phyloP scores from a whole-genome alignment of 2,888 invertebrate genomes.

The Parthenolecanium corni region DNA sequence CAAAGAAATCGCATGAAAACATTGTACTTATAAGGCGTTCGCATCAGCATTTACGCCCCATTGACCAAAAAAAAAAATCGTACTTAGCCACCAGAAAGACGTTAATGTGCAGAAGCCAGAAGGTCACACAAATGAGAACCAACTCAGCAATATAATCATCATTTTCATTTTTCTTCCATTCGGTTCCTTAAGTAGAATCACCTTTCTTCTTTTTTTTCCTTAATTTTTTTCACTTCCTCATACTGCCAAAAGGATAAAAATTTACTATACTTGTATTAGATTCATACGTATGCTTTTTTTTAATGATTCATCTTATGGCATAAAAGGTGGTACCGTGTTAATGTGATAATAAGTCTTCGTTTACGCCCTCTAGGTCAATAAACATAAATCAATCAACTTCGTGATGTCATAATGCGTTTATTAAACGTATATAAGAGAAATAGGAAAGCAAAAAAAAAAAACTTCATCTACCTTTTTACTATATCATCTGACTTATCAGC shows the following conservation, averaged over 20 bases:
- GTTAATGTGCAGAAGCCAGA: too few relatives aligned
- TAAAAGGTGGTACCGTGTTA: constrained; percentile 25
- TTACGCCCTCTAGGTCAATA: constrained; percentile 23
- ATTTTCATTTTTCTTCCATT: too few relatives aligned
- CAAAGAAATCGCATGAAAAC: too few relatives aligned
- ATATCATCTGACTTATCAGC: background rate
- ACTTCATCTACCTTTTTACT: constrained; percentile 1
- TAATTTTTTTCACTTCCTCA: too few relatives aligned
- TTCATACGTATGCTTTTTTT: background rate
- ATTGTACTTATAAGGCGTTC: too few relatives aligned
- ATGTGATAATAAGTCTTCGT: constrained; percentile 27
- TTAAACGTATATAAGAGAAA: background rate
- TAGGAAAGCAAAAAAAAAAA: background rate
- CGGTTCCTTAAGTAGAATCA: too few relatives aligned
- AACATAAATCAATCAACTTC: constrained; percentile 28
- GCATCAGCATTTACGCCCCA: too few relatives aligned
- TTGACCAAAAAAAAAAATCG: too few relatives aligned
- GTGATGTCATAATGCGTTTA: constrained; percentile 25
- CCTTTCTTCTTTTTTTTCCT: too few relatives aligned
- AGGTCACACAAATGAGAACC: too few relatives aligned
- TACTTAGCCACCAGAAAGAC: too few relatives aligned
- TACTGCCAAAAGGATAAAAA: background rate
- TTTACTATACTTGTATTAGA: background rate
- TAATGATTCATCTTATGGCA: constrained; percentile 23
- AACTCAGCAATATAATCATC: too few relatives aligned